Base-by-base conservation (phyloP, 1,140 invertebrate species). In the Muscidifurax raptorellus region DNA sequence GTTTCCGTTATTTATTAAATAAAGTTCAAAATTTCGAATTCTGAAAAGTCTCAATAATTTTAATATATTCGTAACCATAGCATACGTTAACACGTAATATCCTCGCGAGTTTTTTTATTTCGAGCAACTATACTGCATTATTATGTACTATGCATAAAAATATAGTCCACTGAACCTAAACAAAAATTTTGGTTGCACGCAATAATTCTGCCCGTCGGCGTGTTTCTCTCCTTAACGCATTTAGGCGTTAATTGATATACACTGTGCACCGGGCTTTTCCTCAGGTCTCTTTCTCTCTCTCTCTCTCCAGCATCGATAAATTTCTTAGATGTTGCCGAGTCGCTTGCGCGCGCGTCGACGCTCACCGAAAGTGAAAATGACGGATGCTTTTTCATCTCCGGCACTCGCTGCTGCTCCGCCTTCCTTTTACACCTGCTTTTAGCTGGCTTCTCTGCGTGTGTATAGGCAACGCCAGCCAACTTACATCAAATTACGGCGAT, bases 221-320 rank as follows among this genome's bases (percentile, higher is more conserved):
- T 12, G 66, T 4, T 59, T 30, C 75, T 59, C 27, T 30, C n/a
- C 47, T 77, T 77, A 77, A 77, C 75, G 75, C 75, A 77, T 18
- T 77, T 77, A 77, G 47, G 44, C 47, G 75, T 77, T 77, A 77
- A 77, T 77, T 77, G 75, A 77, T 77, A 77, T 77, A 77, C 75
- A 77, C 75, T 59, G 75, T 25, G 75, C 32, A 27, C 22, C 6
- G 0, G 9, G 27, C 75, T 59, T 75, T 75, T 75, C 36, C 74
- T 44, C 13, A n/a, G 10, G 0, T 77, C 32, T 6, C 9, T 32
- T 18, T 72, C 27, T 15, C 25, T 40, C 75, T 76, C 25, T 47
- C 40, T 77, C 28, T 77, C 22, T 77, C 9, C 28, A 64, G 36
- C 77, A 32, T 40, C 77, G 66, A 67, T 79, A 79, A 79, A 79